Percentiles rank a stretch among this genome's conserved stretches.
These are phyloP conservation scores for Piprites chloris DNA, from an alignment of 2,113 vertebrate species.

Conservation along the genomic window DNA sequence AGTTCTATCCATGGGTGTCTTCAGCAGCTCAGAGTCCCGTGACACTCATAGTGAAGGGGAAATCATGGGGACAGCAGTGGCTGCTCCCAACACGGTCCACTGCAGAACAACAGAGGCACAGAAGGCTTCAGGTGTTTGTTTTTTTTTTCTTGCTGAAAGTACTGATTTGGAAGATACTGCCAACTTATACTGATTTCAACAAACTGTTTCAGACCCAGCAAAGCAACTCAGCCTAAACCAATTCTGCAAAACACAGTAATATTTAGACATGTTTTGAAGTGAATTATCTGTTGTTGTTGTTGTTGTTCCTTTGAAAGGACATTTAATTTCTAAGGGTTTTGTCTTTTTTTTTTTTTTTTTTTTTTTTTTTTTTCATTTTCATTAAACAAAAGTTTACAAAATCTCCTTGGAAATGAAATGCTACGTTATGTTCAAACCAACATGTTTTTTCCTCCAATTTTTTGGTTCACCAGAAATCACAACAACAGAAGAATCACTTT, in stretches of 20 bases:
- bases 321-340: background rate
- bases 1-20: background rate
- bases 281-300: background rate
- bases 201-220: background rate
- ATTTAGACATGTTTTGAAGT: background rate
- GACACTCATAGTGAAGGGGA: background rate
- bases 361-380: background rate
- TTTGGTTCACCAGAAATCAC: conserved; percentile 40
- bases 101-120: background rate
- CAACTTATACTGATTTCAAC: background rate
- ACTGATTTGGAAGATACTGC: background rate
- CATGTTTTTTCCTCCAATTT: background rate
- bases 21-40: background rate
- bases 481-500: background rate
- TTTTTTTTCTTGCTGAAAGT: background rate
- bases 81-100: background rate
- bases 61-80: background rate
- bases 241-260: background rate
- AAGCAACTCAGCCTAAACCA: background rate
- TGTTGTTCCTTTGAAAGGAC: background rate
- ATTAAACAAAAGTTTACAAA: background rate
- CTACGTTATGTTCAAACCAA: background rate
- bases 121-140: background rate
- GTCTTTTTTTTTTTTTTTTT: background rate
- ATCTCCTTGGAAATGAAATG: background rate